A percentile compares a stretch with the other conserved stretches of the same genome.
Conservation (phyloP, 2,113 vertebrate genomes). For the Struthidea cinerea region DNA sequence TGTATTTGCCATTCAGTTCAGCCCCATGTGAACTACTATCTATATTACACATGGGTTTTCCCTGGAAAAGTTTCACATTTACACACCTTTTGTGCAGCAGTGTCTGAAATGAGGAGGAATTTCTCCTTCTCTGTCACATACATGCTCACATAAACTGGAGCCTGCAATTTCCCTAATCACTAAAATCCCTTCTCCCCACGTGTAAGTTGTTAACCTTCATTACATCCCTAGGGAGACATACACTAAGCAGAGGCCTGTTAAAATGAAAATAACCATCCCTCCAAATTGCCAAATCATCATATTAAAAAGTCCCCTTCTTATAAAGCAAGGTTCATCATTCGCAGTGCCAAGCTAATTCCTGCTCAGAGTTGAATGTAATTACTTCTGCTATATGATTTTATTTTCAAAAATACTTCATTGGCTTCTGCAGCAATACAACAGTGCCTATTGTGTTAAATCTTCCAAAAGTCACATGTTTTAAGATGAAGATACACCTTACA, state of each 20-base stretch:
- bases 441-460: neutral
- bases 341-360: slow-evolving; percentile 25
- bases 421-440: neutral
- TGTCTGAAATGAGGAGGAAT: neutral
- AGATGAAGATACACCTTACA: neutral
- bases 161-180: slow-evolving; percentile 58
- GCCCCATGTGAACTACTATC: slow-evolving; percentile 27
- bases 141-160: slow-evolving; percentile 26
- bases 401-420: neutral
- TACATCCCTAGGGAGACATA: slow-evolving; percentile 44
- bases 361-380: slow-evolving; percentile 16
- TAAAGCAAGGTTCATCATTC: neutral
- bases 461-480: neutral
- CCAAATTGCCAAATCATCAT: slow-evolving; percentile 49
- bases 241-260: slow-evolving; percentile 58
- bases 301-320: slow-evolving; percentile 44
- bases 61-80: slow-evolving; percentile 5
- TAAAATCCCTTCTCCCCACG: slow-evolving; percentile 53
- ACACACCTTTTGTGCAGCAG: slow-evolving; percentile 32
- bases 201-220: slow-evolving; percentile 64
- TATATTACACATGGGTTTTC: neutral
- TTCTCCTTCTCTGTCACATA: neutral
- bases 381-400: slow-evolving; percentile 23
- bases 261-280: slow-evolving; percentile 66
- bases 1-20: slow-evolving; percentile 27